Evolutionary conservation across 2,888 invertebrate genomes (phyloP).

Genomic region (Disparrhopalites patrizii): DNA sequence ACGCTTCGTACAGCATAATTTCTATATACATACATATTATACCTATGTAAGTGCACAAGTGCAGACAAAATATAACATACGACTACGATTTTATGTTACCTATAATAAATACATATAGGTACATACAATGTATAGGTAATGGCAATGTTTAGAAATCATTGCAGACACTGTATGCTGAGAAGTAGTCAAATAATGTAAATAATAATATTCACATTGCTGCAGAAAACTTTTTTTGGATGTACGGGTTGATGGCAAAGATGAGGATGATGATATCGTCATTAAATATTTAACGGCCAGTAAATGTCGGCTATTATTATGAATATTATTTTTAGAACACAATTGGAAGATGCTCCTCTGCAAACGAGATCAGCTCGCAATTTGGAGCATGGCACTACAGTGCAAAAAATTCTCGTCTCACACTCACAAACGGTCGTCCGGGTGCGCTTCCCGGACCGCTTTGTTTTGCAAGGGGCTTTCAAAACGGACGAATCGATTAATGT

Average conservation of each 20-base stretch:
- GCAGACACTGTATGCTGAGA: too few relatives aligned
- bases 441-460: conserved; percentile 76
- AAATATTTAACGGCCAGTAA: conserved; percentile 1
- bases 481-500: conserved; percentile 69
- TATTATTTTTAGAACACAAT: conserved; percentile 54
- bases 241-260: too few relatives aligned
- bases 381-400: conserved; percentile 52
- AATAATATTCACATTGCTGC: too few relatives aligned
- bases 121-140: too few relatives aligned
- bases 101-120: too few relatives aligned
- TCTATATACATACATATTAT: background rate
- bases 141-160: too few relatives aligned
- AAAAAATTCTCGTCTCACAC: conserved; percentile 36
- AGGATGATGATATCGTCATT: background rate
- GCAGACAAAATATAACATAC: too few relatives aligned
- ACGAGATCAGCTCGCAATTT: conserved; percentile 63
- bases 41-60: too few relatives aligned
- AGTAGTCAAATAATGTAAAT: too few relatives aligned
- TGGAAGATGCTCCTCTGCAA: conserved; percentile 70
- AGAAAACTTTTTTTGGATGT: too few relatives aligned
- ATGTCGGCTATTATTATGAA: background rate
- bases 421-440: conserved; percentile 67
- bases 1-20: background rate
- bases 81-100: too few relatives aligned
- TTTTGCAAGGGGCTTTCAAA: conserved; percentile 48